A percentile compares a stretch with the other conserved stretches of the same genome.
Evolutionary conservation across 2,888 invertebrate species (phyloP).

Genomic region (Calameuta pallipes): DNA sequence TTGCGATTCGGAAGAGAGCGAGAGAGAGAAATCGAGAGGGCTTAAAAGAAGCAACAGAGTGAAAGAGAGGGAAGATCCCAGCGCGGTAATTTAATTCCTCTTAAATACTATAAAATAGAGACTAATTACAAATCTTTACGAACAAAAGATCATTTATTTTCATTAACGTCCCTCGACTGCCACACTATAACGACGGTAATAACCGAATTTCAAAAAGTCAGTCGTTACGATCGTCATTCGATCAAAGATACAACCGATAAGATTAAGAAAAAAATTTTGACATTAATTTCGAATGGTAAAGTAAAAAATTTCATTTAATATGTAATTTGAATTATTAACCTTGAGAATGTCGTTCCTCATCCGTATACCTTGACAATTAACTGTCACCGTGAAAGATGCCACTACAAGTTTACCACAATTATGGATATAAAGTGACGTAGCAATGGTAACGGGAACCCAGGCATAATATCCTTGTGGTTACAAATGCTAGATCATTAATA

Average conservation of each 20-base stretch:
- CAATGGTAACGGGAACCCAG: background rate
- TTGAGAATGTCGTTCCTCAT: background rate
- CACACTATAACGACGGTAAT: background rate
- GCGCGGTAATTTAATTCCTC: background rate
- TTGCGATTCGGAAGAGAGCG: slow-evolving; percentile 2
- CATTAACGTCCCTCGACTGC: background rate
- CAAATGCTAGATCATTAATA: slow-evolving; percentile 18
- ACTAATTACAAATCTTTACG: background rate
- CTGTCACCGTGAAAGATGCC: background rate
- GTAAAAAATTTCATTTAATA: too few species aligned
- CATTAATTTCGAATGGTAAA: too few species aligned
- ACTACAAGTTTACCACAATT: background rate
- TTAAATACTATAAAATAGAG: slow-evolving; percentile 4
- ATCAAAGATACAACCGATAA: background rate
- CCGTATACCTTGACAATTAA: background rate
- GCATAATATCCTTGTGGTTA: slow-evolving; percentile 8
- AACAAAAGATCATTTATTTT: background rate
- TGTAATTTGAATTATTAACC: background rate
- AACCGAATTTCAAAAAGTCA: background rate
- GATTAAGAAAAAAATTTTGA: background rate
- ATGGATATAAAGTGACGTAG: slow-evolving; percentile 1
- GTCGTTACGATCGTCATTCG: background rate
- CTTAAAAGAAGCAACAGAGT: background rate
- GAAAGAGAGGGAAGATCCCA: background rate
- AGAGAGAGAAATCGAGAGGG: background rate